These are phyloP conservation scores for Cyprinus carpio DNA, from an alignment of 2,113 vertebrate genomes.

Conservation along the genomic window DNA sequence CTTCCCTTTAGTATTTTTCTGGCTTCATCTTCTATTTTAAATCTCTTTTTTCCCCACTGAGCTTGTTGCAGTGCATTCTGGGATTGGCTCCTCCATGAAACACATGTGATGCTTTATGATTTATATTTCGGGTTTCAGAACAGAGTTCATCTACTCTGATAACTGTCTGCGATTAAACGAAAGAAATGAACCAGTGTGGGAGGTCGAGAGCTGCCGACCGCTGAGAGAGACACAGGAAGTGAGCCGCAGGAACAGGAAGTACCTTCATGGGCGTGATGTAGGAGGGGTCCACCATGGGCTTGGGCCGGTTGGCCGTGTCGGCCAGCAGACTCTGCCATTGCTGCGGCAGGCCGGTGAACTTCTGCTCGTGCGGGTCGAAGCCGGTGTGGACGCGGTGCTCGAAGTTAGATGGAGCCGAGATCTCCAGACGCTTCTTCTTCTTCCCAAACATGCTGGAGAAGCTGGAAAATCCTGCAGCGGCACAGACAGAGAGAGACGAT, in stretches of 20 bases:
- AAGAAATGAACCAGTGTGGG: not conserved
- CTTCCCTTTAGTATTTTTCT: no score
- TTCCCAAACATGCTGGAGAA: slow-evolving; percentile 94
- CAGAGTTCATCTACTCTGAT: no score
- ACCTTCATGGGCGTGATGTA: slow-evolving; percentile 99
- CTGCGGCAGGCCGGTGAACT: slow-evolving; percentile 94
- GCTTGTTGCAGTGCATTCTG: not conserved
- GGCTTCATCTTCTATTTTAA: no score
- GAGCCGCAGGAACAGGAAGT: slow-evolving; percentile 51
- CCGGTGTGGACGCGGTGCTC: slow-evolving; percentile 98
- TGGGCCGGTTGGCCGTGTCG: slow-evolving; percentile 93
- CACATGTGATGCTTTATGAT: not conserved
- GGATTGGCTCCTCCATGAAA: not conserved
- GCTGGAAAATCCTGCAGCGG: slow-evolving; percentile 66
- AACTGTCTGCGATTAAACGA: not conserved
- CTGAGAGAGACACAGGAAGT: not conserved
- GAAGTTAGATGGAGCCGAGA: slow-evolving; percentile 97
- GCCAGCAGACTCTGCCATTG: slow-evolving; percentile 98
- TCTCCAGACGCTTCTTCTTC: slow-evolving; percentile 98
- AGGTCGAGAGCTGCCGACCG: not conserved
- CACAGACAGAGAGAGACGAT: slow-evolving; percentile 55
- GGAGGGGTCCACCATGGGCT: slow-evolving; percentile 98
- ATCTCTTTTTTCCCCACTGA: no score
- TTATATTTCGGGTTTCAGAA: not conserved
- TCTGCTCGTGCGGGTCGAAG: slow-evolving; percentile 95